Evolutionary conservation across 2,888 invertebrate genomes (phyloP).

Genomic region (Tachystola acroxantha): DNA sequence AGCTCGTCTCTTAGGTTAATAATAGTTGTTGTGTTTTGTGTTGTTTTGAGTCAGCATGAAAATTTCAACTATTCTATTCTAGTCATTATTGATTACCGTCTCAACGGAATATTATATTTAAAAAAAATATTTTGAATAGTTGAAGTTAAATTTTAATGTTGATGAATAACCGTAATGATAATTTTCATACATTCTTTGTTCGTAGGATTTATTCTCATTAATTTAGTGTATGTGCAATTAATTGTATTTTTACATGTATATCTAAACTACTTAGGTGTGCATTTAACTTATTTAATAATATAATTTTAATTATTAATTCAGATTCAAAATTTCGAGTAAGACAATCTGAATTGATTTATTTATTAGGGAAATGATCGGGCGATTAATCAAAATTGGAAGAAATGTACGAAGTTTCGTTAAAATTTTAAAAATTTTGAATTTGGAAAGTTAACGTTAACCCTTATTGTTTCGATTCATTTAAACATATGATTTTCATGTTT

Average conservation of each 20-base stretch:
- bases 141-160: constrained; percentile 46
- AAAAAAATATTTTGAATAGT: constrained; percentile 42
- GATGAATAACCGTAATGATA: constrained; percentile 39
- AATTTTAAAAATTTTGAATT: background rate
- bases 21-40: constrained; percentile 70
- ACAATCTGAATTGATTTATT: constrained; percentile 63
- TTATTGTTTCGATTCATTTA: constrained; percentile 17
- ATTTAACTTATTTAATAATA: constrained; percentile 53
- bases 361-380: constrained; percentile 67
- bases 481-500: constrained; percentile 12
- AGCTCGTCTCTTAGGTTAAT: constrained; percentile 56
- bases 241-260: constrained; percentile 63
- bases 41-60: constrained; percentile 53
- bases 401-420: constrained; percentile 24
- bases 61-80: constrained; percentile 56
- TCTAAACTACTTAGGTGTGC: constrained; percentile 54
- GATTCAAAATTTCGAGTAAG: constrained; percentile 5
- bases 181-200: constrained; percentile 56
- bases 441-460: constrained; percentile 2
- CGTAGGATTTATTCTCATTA: constrained; percentile 54
- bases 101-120: constrained; percentile 27
- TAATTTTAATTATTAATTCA: constrained; percentile 16
- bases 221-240: constrained; percentile 72
- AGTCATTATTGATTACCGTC: constrained; percentile 26
- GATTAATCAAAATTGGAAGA: constrained; percentile 34